These are phyloP conservation scores for Myotis pilosus DNA, from an alignment of 2,797 vertebrate species.

Conservation along the genomic window DNA sequence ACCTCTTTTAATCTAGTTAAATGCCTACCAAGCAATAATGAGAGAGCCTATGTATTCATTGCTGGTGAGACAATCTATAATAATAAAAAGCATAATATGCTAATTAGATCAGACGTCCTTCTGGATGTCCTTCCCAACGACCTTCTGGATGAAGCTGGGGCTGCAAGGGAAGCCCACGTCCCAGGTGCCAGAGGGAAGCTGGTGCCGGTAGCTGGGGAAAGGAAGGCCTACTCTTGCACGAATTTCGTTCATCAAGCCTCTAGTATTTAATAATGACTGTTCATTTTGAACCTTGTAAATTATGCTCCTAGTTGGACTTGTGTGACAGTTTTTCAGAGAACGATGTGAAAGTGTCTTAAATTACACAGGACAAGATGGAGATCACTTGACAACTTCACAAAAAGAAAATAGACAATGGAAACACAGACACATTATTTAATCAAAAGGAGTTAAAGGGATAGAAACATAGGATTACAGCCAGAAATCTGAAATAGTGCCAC, in stretches of 20 bases:
- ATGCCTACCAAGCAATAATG: conserved; percentile 45
- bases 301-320: conserved; percentile 45
- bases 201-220: too few relatives aligned
- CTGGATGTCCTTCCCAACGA: too few relatives aligned
- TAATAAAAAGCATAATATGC: too few relatives aligned
- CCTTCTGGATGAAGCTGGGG: too few relatives aligned
- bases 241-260: too few relatives aligned
- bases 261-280: conserved; percentile 57
- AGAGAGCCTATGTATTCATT: conserved; percentile 44
- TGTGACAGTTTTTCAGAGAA: conserved; percentile 59
- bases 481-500: conserved; percentile 74
- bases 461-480: conserved; percentile 81
- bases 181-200: too few relatives aligned
- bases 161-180: too few relatives aligned
- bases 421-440: conserved; percentile 76
- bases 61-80: background rate
- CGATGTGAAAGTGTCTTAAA: conserved; percentile 74
- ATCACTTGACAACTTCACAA: conserved; percentile 78
- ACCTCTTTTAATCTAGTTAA: conserved; percentile 43
- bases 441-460: conserved; percentile 80
- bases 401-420: conserved; percentile 78
- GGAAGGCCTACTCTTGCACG: too few relatives aligned
- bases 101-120: too few relatives aligned
- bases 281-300: conserved; percentile 65
- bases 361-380: conserved; percentile 73